Percentiles rank a stretch among this genome's conserved stretches.
These are phyloP conservation scores for Hofmannophila pseudospretella DNA, from an alignment of 2,888 invertebrate genomes.

Conservation along the genomic window DNA sequence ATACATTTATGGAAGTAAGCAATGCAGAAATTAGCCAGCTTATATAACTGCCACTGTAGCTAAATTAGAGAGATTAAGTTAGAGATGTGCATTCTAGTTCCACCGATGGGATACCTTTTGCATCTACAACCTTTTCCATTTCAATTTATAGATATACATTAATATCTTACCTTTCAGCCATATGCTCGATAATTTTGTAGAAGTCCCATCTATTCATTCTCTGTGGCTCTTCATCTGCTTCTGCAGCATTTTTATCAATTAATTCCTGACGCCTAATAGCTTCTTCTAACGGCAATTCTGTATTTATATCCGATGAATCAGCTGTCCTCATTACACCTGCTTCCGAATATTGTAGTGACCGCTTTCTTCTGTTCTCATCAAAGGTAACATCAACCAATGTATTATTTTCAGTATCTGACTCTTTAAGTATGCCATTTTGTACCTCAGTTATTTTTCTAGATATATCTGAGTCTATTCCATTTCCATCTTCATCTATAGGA, in stretches of 20 bases:
- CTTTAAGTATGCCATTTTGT: slow-evolving; percentile 19
- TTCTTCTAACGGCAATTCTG: slow-evolving; percentile 56
- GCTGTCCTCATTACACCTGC: slow-evolving; percentile 39
- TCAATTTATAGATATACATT: neutral
- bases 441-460: slow-evolving; percentile 26
- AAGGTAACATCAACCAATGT: slow-evolving; percentile 64
- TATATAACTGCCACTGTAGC: no score
- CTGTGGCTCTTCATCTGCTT: slow-evolving; percentile 45
- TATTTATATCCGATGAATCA: slow-evolving; percentile 26
- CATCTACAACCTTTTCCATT: no score
- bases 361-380: slow-evolving; percentile 44
- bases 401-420: slow-evolving; percentile 35
- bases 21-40: no score
- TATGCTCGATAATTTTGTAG: slow-evolving; percentile 80
- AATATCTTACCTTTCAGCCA: slow-evolving; percentile 79
- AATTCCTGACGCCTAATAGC: slow-evolving; percentile 71
- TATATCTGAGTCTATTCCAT: slow-evolving; percentile 22
- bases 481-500: slow-evolving; percentile 11
- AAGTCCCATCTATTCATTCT: slow-evolving; percentile 80
- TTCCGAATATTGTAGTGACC: slow-evolving; percentile 55
- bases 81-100: no score
- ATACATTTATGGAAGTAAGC: no score
- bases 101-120: no score
- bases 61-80: no score
- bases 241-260: slow-evolving; percentile 49